Base-by-base conservation (phyloP, 2,888 invertebrate genomes). In the Drosophila borborema region DNA sequence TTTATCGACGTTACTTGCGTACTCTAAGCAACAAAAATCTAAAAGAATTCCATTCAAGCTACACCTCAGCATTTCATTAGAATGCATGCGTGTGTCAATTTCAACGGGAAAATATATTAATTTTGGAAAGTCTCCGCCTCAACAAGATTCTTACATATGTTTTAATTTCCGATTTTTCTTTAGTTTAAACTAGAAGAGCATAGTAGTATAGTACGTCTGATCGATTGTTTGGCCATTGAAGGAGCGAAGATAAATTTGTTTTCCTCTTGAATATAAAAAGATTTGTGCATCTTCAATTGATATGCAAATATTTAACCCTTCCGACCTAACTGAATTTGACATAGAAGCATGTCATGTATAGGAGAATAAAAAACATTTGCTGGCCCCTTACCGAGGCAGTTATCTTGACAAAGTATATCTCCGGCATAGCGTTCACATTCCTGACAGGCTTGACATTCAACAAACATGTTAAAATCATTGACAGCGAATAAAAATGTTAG, bases 401-500 rank as follows among this genome's bases (percentile, higher is more conserved):
- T 61, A 61, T 60, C 34, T 61, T 31, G 31, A 54, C 40, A 53
- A 51, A 46, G 62, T 23, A 63, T 43, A 69, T 49, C 46, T 55
- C 16, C n/a, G 10, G 51, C n/a, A 45, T 51, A 64, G 77, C 72
- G 77, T 64, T 61, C 45, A 9, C 23, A 38, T 76, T 48, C 38
- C 43, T 54, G 62, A 68, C 67, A 71, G 53, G 56, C 64, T 64
- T 68, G 68, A 80, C 77, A 74, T 49, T 65, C 48, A 75, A 71
- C 80, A 76, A 77, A 86, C 82, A 81, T 88, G 90, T 90, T 88
- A 78, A 77, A 90, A 82, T 86, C 82, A 86, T 91, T 92, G 91
- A 92, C 92, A 91, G 91, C 90, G 80, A 91, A 91, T 91, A 90
- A 91, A 91, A 87, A 83, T 86, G 89, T 90, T 91, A 90, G 86